Evolutionary conservation across 2,797 vertebrate species (phyloP).

Genomic region (Amblyraja radiata): DNA sequence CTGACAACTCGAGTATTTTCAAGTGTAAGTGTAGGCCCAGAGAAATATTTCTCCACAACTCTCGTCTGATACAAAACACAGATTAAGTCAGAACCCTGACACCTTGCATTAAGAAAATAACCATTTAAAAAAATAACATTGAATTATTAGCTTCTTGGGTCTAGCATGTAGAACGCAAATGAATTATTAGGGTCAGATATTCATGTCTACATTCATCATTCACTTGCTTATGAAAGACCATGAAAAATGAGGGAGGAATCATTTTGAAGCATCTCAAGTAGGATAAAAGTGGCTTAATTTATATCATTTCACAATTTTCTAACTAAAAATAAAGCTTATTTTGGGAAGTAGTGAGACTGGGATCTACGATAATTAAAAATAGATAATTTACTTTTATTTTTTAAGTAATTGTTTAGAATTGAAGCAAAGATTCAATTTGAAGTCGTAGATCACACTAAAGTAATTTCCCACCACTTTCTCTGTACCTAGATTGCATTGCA

Average conservation of each 20-base stretch:
- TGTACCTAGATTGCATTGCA: neutral
- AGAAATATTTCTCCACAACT: conserved; percentile 98
- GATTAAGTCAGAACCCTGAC: neutral
- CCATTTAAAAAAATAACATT: neutral
- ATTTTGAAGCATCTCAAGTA: neutral
- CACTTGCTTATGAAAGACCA: neutral
- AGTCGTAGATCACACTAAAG: neutral
- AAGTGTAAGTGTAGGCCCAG: conserved; percentile 90
- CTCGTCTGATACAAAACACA: conserved; percentile 64
- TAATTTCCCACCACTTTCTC: neutral
- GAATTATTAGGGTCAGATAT: neutral
- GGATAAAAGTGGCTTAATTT: neutral
- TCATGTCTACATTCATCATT: neutral
- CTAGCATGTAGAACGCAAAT: no score
- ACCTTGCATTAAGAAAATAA: neutral
- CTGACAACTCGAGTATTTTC: conserved; percentile 95
- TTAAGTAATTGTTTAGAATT: neutral
- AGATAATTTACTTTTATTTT: neutral
- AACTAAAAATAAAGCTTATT: neutral
- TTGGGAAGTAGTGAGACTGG: neutral
- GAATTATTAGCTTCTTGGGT: neutral
- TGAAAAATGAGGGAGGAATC: neutral
- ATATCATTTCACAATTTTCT: neutral
- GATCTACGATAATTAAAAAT: neutral
- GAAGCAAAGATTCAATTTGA: neutral